Conservation (phyloP, 2,888 invertebrate species). For the Uropetala carovei region DNA sequence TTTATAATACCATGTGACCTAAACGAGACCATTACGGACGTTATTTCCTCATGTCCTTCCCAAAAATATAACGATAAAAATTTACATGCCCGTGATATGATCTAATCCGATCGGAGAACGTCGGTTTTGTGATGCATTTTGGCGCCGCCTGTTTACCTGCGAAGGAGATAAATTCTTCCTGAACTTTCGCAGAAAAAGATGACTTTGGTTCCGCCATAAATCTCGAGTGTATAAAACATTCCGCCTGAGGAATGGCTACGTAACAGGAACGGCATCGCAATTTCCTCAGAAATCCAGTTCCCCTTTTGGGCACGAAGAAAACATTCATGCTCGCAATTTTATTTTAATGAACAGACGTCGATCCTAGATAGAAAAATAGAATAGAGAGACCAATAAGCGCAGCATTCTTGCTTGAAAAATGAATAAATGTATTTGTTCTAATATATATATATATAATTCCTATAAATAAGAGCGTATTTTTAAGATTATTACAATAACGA, state of each 20-base stretch:
- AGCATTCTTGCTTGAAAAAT: too few relatives aligned
- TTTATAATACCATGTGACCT: too few relatives aligned
- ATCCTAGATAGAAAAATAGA: not conserved
- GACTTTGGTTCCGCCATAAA: not conserved
- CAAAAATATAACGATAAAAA: not conserved
- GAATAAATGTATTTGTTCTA: too few relatives aligned
- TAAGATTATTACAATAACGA: too few relatives aligned
- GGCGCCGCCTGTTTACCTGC: not conserved
- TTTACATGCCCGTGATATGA: not conserved
- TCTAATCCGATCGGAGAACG: not conserved
- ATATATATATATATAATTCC: too few relatives aligned
- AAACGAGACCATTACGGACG: too few relatives aligned
- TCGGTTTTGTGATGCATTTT: not conserved
- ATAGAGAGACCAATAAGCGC: too few relatives aligned
- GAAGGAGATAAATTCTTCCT: not conserved
- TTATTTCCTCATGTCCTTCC: too few relatives aligned
- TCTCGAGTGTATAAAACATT: slow-evolving; percentile 13
- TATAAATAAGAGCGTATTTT: too few relatives aligned
- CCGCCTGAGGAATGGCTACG: not conserved
- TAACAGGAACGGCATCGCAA: not conserved
- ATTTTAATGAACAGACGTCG: not conserved
- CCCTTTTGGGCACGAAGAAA: not conserved
- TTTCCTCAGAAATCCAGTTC: not conserved
- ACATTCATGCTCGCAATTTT: not conserved
- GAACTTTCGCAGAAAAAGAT: not conserved